Evolutionary conservation across 1,140 invertebrate species (phyloP).

Genomic region (Drosophila serrata): DNA sequence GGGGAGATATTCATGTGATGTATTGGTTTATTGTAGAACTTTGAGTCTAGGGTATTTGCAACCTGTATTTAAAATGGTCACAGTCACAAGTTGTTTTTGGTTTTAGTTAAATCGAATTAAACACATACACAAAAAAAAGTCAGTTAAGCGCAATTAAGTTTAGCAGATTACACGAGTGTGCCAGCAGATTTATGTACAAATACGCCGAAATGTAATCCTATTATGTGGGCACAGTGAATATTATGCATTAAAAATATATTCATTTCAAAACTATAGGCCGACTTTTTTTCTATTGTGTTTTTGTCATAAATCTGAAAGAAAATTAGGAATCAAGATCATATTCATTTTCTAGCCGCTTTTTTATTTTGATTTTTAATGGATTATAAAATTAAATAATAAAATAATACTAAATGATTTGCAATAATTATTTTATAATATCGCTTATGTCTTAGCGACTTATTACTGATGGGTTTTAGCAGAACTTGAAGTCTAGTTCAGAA

Average conservation of each 20-base stretch:
- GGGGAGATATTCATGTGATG: conserved; percentile 4
- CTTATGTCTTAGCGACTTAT: too few species aligned
- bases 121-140: conserved; percentile 37
- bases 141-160: conserved; percentile 69
- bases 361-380: background rate
- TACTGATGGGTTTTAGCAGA: background rate
- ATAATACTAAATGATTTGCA: background rate
- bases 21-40: background rate
- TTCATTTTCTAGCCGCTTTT: background rate
- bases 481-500: background rate
- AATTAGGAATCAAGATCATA: too few species aligned
- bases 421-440: background rate
- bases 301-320: background rate
- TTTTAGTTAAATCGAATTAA: conserved; percentile 69
- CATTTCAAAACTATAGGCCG: too few species aligned
- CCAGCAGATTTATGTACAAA: conserved; percentile 59
- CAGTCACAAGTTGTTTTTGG: conserved; percentile 25
- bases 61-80: conserved; percentile 50
- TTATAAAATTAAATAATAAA: background rate
- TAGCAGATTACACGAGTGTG: conserved; percentile 62
- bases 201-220: conserved; percentile 6
- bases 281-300: background rate
- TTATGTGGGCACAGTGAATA: background rate
- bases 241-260: too few species aligned
- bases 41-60: conserved; percentile 3